phyloP scores from a whole-genome alignment of 2,113 vertebrate genomes.

The Cyanoderma ruficeps region DNA sequence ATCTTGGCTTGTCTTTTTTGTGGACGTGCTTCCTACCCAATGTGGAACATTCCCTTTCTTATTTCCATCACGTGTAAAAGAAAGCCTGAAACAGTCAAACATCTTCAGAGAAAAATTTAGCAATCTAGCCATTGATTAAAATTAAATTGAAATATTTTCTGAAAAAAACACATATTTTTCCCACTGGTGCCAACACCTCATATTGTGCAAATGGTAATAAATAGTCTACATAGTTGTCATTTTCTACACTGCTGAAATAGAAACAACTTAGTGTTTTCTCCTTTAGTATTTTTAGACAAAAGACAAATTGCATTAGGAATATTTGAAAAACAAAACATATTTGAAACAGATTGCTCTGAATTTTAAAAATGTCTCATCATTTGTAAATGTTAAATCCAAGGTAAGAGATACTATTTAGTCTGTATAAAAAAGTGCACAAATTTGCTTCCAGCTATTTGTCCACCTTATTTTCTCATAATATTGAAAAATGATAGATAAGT shows the following conservation, averaged over 20 bases:
- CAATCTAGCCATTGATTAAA: neutral
- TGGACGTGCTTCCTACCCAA: neutral
- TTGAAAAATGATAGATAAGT: neutral
- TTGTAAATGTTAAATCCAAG: neutral
- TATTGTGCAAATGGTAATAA: neutral
- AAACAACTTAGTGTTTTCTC: neutral
- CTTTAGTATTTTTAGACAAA: neutral
- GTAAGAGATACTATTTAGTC: neutral
- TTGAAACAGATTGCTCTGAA: neutral
- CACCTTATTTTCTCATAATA: neutral
- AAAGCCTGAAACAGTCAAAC: neutral
- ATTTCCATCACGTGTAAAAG: neutral
- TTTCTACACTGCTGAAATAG: neutral
- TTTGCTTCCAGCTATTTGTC: neutral
- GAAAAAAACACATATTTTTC: neutral
- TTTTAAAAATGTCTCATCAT: neutral
- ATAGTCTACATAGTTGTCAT: accelerated
- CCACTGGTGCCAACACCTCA: neutral
- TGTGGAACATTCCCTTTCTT: neutral
- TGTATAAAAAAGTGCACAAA: neutral
- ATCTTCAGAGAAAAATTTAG: neutral
- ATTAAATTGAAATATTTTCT: neutral
- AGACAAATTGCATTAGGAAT: neutral
- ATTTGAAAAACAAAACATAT: neutral
- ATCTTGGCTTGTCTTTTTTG: neutral